Base-by-base conservation (phyloP, 2,888 invertebrate genomes). In the Lepidochrysops patricia region DNA sequence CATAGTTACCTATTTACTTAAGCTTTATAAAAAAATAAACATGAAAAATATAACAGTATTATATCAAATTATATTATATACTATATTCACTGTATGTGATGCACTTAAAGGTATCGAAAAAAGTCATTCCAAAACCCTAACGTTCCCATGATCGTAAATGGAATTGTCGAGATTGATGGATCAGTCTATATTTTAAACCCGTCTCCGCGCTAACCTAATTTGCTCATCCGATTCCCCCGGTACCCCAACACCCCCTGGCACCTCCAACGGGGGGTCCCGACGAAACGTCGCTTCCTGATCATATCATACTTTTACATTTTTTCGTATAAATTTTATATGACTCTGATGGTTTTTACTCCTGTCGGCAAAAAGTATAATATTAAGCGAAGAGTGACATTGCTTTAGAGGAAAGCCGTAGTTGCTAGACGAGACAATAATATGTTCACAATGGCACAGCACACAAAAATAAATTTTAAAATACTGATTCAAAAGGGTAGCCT, bases 211-310 rank as follows among this genome's bases (percentile, higher is more conserved):
- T 73, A 72, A 79, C 79, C 76, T 77, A 80, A 80, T 80, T 82
- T 81, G 65, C 73, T 74, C 75, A 80, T 82, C 78, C 77, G 78
- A 82, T 82, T 79, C 79, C 80, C 79, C 68, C 70, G 76, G 76
- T 6, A n/a, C 34, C 34, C 19, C 43, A 6, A 9, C 43, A 43
- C 19, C 19, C 7, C 43, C 19, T 6, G 4, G 37, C 23, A 43
- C 19, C 23, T 9, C 43, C 43, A 19, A 23, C 43, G 23, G 4
- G 7, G 23, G 4, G 7, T 19, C 12, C 43, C 37, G 15, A 15
- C 19, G 19, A 43, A 43, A 43, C 9, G 43, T 43, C 19, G 19
- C 19, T 43, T 43, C 43, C 43, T 43, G 19, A 23, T 43, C 4
- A 9, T 43, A 43, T 23, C 43, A 43, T 43, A 43, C 12, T 43